phyloP scores from a whole-genome alignment of 2,113 vertebrate genomes.

The Datnioides undecimradiatus region DNA sequence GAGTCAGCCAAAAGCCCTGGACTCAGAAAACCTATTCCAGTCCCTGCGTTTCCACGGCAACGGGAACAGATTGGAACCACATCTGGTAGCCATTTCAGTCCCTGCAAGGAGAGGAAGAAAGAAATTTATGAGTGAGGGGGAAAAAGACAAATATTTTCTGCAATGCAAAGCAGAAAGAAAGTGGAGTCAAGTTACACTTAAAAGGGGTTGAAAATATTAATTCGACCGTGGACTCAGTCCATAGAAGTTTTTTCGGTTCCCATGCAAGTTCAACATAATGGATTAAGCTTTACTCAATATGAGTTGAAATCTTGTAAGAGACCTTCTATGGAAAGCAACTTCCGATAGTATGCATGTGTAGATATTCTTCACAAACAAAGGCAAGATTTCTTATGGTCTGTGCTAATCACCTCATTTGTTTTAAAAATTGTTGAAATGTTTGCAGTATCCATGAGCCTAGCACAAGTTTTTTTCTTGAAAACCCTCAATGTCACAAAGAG shows the following conservation, averaged over 20 bases:
- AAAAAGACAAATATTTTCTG: slow-evolving; percentile 93
- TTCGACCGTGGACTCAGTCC: slow-evolving; percentile 38
- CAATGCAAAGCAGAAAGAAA: slow-evolving; percentile 91
- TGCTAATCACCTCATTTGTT: not conserved
- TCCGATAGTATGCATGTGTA: not conserved
- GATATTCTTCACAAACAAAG: not conserved
- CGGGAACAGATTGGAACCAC: slow-evolving; percentile 87
- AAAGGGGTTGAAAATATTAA: slow-evolving; percentile 79
- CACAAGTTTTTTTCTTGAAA: not conserved
- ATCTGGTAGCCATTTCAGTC: slow-evolving; percentile 95
- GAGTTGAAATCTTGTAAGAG: not conserved
- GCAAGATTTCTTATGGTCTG: not conserved
- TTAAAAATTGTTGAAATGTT: not conserved
- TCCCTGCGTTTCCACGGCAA: slow-evolving; percentile 82
- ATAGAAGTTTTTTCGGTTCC: slow-evolving; percentile 28
- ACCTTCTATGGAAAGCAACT: not conserved
- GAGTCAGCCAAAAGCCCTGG: slow-evolving; percentile 77
- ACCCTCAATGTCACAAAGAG: not conserved
- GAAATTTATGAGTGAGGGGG: slow-evolving; percentile 89
- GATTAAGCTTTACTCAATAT: slow-evolving; percentile 17
- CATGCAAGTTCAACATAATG: slow-evolving; percentile 10
- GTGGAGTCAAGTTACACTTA: slow-evolving; percentile 79
- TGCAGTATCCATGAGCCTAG: not conserved
- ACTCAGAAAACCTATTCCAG: slow-evolving; percentile 81
- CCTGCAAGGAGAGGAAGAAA: slow-evolving; percentile 80